A percentile compares a stretch with the other conserved stretches of the same genome.
Evolutionary conservation across 2,888 invertebrate species (phyloP).

Genomic region (Allygus modestus): DNA sequence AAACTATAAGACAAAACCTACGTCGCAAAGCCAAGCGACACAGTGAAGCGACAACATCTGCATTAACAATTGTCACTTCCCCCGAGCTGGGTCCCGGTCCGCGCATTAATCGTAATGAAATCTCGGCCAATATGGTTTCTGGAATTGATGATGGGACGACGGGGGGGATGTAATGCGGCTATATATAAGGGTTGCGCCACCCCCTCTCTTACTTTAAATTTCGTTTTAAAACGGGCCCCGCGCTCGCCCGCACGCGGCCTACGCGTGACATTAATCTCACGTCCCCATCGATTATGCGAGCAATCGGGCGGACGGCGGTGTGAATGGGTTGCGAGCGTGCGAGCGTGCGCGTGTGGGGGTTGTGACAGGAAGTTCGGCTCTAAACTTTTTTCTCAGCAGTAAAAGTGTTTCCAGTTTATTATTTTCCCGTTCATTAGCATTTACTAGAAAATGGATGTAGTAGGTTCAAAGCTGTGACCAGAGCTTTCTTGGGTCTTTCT

Average conservation of each 20-base stretch:
- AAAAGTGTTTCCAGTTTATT: no score
- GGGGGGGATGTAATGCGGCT: conserved; percentile 64
- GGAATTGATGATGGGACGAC: conserved; percentile 69
- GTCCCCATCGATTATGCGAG: conserved; percentile 64
- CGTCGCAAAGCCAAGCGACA: background rate
- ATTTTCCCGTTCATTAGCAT: no score
- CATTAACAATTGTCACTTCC: conserved; percentile 59
- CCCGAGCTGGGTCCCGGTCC: conserved; percentile 67
- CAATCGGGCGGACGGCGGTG: conserved; percentile 58
- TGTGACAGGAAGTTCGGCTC: background rate
- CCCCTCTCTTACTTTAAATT: conserved; percentile 68
- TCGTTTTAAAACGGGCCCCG: conserved; percentile 68
- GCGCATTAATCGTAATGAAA: conserved; percentile 78
- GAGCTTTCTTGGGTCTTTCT: no score
- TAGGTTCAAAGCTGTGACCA: no score
- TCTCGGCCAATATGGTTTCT: conserved; percentile 74
- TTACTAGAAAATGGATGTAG: no score
- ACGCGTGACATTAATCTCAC: conserved; percentile 65
- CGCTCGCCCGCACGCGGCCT: conserved; percentile 12
- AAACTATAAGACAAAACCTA: background rate
- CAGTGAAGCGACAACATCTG: conserved; percentile 55
- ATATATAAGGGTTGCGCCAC: conserved; percentile 63
- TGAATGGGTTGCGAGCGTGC: conserved; percentile 42
- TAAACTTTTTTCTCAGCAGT: no score
- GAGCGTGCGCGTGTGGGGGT: background rate